Base-by-base conservation (phyloP, 2,797 vertebrate genomes). In the Oryzias dopingdopingensis region DNA sequence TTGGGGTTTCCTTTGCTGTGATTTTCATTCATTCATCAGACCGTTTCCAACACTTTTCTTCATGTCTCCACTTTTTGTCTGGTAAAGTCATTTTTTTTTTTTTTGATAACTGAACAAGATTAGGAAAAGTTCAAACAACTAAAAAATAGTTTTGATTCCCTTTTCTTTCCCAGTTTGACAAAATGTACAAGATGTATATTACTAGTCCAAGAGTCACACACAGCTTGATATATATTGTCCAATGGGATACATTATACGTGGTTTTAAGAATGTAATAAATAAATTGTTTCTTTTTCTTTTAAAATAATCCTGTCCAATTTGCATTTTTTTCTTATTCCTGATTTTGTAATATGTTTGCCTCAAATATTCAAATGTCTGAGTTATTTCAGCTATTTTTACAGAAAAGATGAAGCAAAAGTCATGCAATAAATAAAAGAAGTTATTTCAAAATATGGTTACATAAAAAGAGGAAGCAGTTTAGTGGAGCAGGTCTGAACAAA, bases 221-320 rank as follows among this genome's bases (percentile, higher is more conserved):
- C 80, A 82, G 72, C 69, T 86, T 74, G 18, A 82, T 87, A 86
- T 86, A 88, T 87, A 87, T 90, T 90, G 83, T 91, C 85, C 85
- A 82, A 80, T 88, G 76, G 84, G 85, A 89, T 87, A 80, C 84
- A 88, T 88, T 84, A 77, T 86, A 89, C 89, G 90, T 91, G 86
- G 86, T 90, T 91, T 91, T 87, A 89, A 89, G 89, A 92, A 92
- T 91, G 91, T 92, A 92, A 91, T 92, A 91, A 92, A 91, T 92
- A 91, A 92, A 87, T 83, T 76, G 73, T 88, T 90, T 89, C 79
- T 72, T 88, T 87, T 89, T 86, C 77, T 88, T 86, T 88, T 81
- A 51, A 85, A 74, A 59, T 55, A 48, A 59, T 52, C 53, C 59
- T 56, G 54, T 78, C 41, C 77, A 62, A 49, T 61, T 79, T 70